phyloP scores from a whole-genome alignment of 1,140 invertebrate species.

The Oppia nitens region DNA sequence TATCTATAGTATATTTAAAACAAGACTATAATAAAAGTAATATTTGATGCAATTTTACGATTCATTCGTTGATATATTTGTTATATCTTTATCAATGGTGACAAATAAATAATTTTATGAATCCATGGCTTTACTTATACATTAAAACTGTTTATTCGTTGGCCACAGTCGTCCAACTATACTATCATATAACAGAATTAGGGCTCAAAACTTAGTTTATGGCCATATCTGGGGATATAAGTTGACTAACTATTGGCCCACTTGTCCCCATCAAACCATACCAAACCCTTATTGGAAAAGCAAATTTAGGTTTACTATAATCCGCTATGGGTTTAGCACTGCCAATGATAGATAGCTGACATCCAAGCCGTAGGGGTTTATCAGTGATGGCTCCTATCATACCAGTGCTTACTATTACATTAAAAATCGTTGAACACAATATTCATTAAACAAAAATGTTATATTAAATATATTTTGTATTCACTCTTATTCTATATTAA shows the following conservation, averaged over 20 bases:
- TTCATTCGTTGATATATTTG: background rate
- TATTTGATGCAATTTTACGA: background rate
- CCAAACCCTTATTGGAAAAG: background rate
- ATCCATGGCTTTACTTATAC: background rate
- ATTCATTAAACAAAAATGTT: too few species aligned
- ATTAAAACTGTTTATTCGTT: background rate
- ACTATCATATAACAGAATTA: background rate
- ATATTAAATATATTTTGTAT: too few species aligned
- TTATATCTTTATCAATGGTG: background rate
- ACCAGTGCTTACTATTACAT: too few species aligned
- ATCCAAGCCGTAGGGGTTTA: background rate
- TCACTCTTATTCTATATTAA: too few species aligned
- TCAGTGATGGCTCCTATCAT: background rate
- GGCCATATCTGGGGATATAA: background rate
- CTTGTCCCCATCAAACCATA: too few species aligned
- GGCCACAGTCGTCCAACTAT: background rate
- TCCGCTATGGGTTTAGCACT: background rate
- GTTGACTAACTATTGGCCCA: background rate
- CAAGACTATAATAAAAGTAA: too few species aligned
- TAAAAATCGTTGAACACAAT: too few species aligned
- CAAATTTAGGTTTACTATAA: background rate
- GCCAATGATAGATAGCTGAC: background rate
- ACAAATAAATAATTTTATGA: background rate
- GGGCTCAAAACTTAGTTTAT: background rate
- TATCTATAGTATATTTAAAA: too few species aligned